Conservation (phyloP, 1,140 invertebrate species). For the Drosophila varians region DNA sequence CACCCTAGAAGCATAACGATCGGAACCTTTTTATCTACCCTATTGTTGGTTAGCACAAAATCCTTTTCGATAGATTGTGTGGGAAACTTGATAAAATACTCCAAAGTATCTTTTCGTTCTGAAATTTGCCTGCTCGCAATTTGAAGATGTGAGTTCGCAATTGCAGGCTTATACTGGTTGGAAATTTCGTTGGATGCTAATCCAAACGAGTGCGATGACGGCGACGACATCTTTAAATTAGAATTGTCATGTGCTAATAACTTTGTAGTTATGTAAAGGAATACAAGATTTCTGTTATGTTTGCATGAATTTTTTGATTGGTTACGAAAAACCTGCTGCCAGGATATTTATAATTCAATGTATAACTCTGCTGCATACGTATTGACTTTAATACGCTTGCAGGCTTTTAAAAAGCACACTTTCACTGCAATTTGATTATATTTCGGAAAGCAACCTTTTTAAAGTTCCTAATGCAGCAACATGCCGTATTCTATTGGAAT, state of each 20-base stretch:
- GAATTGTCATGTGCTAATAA: conserved; percentile 8
- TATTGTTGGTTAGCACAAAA: conserved; percentile 85
- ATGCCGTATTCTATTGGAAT: conserved; percentile 58
- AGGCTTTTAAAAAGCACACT: not conserved
- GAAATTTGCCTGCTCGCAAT: not conserved
- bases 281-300: conserved; percentile 1
- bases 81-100: conserved; percentile 88
- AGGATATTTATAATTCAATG: conserved; percentile 8
- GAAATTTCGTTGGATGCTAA: conserved; percentile 38
- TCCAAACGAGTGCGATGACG: conserved; percentile 47
- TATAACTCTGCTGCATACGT: not conserved
- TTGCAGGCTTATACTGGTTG: conserved; percentile 36
- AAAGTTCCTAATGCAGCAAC: conserved; percentile 42
- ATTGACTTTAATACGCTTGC: not conserved
- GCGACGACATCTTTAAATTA: conserved; percentile 49
- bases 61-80: conserved; percentile 82
- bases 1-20: conserved; percentile 91
- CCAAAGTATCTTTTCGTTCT: conserved; percentile 84
- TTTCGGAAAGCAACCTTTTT: not conserved
- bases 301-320: conserved; percentile 13
- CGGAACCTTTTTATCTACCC: conserved; percentile 86
- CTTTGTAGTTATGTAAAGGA: not conserved
- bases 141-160: conserved; percentile 8
- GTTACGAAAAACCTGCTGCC: conserved; percentile 63
- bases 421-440: conserved; percentile 29